Conservation (phyloP, 2,797 vertebrate genomes). For the Falco concolor region DNA sequence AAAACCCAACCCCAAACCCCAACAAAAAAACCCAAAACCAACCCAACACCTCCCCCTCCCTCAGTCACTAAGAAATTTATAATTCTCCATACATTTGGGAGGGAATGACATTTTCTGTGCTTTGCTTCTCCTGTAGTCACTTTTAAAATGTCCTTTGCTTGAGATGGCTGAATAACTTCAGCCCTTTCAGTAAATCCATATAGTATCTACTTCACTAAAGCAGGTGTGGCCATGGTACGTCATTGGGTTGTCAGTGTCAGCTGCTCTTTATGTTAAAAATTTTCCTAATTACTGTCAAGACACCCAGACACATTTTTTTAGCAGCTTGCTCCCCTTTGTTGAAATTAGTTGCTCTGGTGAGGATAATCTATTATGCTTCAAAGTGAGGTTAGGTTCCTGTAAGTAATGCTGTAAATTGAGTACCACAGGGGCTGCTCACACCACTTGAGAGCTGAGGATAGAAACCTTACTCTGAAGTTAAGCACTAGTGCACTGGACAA, state of each 20-base stretch:
- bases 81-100: accelerated
- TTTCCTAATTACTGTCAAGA: not conserved
- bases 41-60: not conserved
- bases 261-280: not conserved
- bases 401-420: not conserved
- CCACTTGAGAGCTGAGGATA: accelerated
- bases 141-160: not conserved
- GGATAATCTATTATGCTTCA: not conserved
- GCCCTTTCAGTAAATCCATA: not conserved
- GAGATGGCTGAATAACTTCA: not conserved
- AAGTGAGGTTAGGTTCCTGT: not conserved
- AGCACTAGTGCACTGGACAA: not conserved
- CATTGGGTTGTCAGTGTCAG: not conserved
- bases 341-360: conserved; percentile 15
- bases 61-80: not conserved
- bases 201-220: not conserved
- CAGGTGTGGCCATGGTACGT: not conserved
- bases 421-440: accelerated
- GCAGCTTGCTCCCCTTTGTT: not conserved
- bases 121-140: not conserved
- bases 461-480: not conserved
- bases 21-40: too few species aligned
- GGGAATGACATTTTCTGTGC: not conserved
- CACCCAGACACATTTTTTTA: not conserved
- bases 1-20: too few species aligned